Evolutionary conservation across 1,140 invertebrate genomes (phyloP), one percentile per base, ranked within the genome.

Genomic region (Cyclina sinensis): DNA sequence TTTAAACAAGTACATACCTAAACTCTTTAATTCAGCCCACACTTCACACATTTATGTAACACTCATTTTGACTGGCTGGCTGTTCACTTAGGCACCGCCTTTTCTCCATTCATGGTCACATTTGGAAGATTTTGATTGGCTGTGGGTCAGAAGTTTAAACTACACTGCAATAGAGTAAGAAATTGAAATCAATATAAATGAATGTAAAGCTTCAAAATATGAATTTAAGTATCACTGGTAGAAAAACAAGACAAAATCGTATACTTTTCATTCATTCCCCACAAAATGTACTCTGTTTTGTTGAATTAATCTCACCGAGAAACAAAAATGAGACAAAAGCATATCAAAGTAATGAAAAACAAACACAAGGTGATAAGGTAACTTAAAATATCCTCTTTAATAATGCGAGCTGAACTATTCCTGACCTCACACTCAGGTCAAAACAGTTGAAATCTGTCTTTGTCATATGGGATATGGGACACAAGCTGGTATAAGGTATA

Each of bases 21-120:
- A 11, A 48, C 4, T 43, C 73, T 78, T 24, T 24, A 78, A 78
- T 27, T 65, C 79, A 24, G 37, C 35, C 79, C 32, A 81, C 35
- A 9, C 32, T 65, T 81, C 48, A 30, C 79, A 46, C 35, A 81
- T 46, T 81, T 32, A 81, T 57, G 79, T 81, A 81, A 81, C 79
- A 81, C 79, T 62, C 79, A 81, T 81, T 81, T 65, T 81, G 54
- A 81, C 65, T 81, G 54, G 79, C 30, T 62, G 79, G 16, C 54
- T 39, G 35, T 27, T 62, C 30, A 37, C 16, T 3, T 0, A 4
- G 9, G 79, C 18, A 51, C 79, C 39, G 37, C 79, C 79, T 43
- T 21, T 39, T 62, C 59, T 32, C 74, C 74, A 54, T 51, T 51
- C 46, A 54, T 78, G 74, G 46, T 78, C n/a, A 54, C 35, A 78